phyloP scores from a whole-genome alignment of 2,113 vertebrate species.

The Atlantisia rogersi region DNA sequence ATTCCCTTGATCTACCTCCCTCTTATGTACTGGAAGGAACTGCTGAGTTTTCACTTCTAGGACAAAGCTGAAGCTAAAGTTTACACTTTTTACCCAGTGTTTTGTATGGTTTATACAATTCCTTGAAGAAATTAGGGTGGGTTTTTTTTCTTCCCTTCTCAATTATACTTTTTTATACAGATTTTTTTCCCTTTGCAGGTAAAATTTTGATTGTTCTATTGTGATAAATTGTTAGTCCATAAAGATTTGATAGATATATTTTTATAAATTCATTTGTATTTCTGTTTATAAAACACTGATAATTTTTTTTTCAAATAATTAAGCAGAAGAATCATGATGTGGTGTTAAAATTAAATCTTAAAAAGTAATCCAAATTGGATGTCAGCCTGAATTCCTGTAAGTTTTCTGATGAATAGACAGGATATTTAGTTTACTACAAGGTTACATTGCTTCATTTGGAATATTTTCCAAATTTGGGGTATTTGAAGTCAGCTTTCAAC shows the following conservation, averaged over 20 bases:
- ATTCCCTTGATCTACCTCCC: not conserved
- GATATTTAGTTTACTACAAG: not conserved
- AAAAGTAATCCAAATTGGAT: not conserved
- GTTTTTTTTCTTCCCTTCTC: not conserved
- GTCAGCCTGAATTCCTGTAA: not conserved
- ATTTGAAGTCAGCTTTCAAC: not conserved
- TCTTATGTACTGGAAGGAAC: not conserved
- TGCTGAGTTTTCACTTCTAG: slow-evolving; percentile 16
- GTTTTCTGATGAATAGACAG: not conserved
- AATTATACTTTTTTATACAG: not conserved
- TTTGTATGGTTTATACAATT: not conserved
- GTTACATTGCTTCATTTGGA: not conserved
- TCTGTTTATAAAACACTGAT: not conserved
- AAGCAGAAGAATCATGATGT: not conserved
- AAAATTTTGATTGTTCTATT: not conserved
- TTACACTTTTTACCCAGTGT: not conserved
- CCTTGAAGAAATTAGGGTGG: not conserved
- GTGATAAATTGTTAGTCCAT: not conserved
- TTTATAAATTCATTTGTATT: not conserved
- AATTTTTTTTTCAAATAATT: not conserved
- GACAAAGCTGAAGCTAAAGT: not conserved
- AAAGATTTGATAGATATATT: not conserved
- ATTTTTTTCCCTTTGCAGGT: not conserved
- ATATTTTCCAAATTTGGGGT: not conserved
- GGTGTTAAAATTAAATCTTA: not conserved